Conservation (phyloP, 2,113 vertebrate genomes). For the Philantomba maxwellii region DNA sequence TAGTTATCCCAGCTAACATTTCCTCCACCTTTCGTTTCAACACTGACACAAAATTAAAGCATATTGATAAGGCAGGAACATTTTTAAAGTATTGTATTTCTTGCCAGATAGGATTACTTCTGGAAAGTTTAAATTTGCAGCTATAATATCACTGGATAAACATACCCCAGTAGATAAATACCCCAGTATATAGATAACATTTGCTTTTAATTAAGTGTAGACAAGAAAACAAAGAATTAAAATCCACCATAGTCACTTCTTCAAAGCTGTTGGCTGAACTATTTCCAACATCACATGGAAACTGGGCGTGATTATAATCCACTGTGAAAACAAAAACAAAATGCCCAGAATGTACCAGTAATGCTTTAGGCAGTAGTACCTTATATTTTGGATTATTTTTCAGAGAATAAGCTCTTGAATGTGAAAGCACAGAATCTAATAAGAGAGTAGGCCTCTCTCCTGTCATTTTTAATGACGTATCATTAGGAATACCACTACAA, state of each 20-base stretch:
- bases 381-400: not conserved
- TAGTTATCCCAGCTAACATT: not conserved
- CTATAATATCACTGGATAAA: not conserved
- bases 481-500: not conserved
- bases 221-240: not conserved
- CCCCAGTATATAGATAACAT: not conserved
- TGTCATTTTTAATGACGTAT: not conserved
- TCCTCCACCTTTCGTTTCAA: not conserved
- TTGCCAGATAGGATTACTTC: not conserved
- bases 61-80: not conserved
- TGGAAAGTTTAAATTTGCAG: not conserved
- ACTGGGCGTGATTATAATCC: not conserved
- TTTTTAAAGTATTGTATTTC: not conserved
- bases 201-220: constrained; percentile 24
- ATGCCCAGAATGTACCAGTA: not conserved
- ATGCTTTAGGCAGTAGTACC: not conserved
- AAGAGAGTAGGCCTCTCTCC: not conserved
- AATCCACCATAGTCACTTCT: not conserved
- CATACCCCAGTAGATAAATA: not conserved
- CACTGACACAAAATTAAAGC: not conserved
- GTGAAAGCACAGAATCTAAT: not conserved
- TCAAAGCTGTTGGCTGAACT: not conserved
- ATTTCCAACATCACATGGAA: not conserved
- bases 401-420: not conserved
- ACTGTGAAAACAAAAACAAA: not conserved